phyloP scores from a whole-genome alignment of 35 echinoderm and acorn worm genomes.

The Ptychodera flava region DNA sequence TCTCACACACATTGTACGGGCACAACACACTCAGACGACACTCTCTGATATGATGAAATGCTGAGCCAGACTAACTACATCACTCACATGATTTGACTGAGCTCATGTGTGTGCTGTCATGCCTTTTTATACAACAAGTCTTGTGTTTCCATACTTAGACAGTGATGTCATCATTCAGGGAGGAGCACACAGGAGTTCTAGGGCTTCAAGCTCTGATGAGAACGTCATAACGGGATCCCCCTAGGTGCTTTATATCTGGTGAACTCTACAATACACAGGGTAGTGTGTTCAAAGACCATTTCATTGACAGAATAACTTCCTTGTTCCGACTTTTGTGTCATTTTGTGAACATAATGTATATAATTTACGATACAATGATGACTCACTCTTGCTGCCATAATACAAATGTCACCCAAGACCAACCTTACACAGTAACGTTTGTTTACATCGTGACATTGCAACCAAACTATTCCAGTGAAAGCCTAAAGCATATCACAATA shows the following conservation, averaged over 20 bases:
- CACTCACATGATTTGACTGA: neutral
- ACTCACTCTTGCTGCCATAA: too few species aligned
- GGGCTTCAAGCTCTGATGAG: neutral
- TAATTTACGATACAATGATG: neutral
- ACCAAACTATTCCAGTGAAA: too few species aligned
- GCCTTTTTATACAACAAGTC: neutral
- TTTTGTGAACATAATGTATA: neutral
- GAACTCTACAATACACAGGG: neutral
- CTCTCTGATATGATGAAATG: neutral
- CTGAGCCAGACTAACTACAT: neutral
- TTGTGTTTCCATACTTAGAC: neutral
- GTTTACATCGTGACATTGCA: too few species aligned
- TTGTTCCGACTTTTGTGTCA: neutral
- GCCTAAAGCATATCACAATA: too few species aligned
- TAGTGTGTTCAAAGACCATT: neutral
- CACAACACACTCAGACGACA: neutral
- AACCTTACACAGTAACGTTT: too few species aligned
- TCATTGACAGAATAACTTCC: neutral
- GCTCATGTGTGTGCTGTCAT: neutral
- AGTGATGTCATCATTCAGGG: neutral
- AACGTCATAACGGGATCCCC: too few species aligned
- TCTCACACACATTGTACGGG: neutral
- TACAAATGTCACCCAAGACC: too few species aligned
- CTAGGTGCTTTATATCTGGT: too few species aligned
- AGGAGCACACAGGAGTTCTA: neutral